These are phyloP conservation scores for Sorex araneus DNA, from an alignment of 2,113 vertebrate genomes.

Conservation along the genomic window DNA sequence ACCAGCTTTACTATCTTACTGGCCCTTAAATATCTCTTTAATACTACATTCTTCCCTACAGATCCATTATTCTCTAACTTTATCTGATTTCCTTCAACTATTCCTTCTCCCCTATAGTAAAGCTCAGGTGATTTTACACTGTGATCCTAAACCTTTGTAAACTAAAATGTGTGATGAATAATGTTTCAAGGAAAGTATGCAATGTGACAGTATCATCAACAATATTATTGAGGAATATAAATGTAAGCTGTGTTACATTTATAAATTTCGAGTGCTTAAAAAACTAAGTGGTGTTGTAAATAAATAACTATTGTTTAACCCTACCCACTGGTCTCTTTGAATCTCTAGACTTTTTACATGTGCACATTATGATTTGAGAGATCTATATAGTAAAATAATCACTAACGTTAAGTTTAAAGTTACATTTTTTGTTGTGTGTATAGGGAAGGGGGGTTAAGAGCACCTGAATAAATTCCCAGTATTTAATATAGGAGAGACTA, in stretches of 20 bases:
- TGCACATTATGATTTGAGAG: too few species aligned
- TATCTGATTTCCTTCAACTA: not conserved
- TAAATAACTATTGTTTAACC: not conserved
- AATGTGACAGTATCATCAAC: not conserved
- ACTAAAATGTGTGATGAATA: not conserved
- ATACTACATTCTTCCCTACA: not conserved
- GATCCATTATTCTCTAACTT: not conserved
- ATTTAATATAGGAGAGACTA: not conserved
- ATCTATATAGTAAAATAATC: too few species aligned
- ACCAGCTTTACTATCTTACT: too few species aligned
- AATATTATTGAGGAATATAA: not conserved
- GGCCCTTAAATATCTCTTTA: too few species aligned
- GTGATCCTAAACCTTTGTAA: not conserved
- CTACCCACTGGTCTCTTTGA: not conserved
- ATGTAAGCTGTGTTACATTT: not conserved
- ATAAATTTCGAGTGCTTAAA: not conserved
- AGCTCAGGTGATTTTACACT: too few species aligned
- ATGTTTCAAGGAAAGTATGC: not conserved
- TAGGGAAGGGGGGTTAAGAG: not conserved
- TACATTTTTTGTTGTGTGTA: not conserved
- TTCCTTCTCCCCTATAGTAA: not conserved
- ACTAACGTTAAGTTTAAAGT: too few species aligned
- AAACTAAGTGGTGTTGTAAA: not conserved
- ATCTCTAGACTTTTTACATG: not conserved
- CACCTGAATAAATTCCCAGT: not conserved